phyloP scores from a whole-genome alignment of 2,888 invertebrate genomes.

The Villa cingulata region DNA sequence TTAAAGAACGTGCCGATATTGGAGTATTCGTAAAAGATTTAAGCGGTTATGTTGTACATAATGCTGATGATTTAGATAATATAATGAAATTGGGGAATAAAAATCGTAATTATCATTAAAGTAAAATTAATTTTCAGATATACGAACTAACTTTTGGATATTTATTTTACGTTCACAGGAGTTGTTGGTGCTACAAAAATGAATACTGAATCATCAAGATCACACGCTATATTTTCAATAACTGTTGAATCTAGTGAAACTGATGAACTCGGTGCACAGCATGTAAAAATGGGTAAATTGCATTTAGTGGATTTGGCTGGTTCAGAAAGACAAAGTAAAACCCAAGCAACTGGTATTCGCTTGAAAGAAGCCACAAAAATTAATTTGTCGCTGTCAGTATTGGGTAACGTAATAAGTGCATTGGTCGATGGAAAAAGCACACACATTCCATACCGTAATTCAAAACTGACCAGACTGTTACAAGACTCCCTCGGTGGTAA shows the following conservation, averaged over 20 bases:
- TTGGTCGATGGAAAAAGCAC: slow-evolving; percentile 93
- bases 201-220: slow-evolving; percentile 92
- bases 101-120: slow-evolving; percentile 48
- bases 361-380: slow-evolving; percentile 96
- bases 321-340: slow-evolving; percentile 93
- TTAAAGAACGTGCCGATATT: slow-evolving; percentile 89
- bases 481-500: slow-evolving; percentile 97
- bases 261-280: slow-evolving; percentile 66
- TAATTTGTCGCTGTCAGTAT: slow-evolving; percentile 89
- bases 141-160: slow-evolving; percentile 1
- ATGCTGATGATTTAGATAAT: slow-evolving; percentile 85
- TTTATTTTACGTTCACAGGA: too few relatives aligned
- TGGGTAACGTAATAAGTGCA: slow-evolving; percentile 97
- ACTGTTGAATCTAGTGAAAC: slow-evolving; percentile 90
- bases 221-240: slow-evolving; percentile 97
- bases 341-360: slow-evolving; percentile 84
- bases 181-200: slow-evolving; percentile 87
- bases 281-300: slow-evolving; percentile 89
- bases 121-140: slow-evolving; percentile 16
- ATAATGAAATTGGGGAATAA: slow-evolving; percentile 95
- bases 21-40: slow-evolving; percentile 98
- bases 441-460: slow-evolving; percentile 96
- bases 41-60: slow-evolving; percentile 94
- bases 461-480: slow-evolving; percentile 83
- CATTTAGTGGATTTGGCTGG: slow-evolving; percentile 97